These are phyloP conservation scores for Diachrysia chrysitis DNA, from an alignment of 2,888 invertebrate species.

Conservation along the genomic window DNA sequence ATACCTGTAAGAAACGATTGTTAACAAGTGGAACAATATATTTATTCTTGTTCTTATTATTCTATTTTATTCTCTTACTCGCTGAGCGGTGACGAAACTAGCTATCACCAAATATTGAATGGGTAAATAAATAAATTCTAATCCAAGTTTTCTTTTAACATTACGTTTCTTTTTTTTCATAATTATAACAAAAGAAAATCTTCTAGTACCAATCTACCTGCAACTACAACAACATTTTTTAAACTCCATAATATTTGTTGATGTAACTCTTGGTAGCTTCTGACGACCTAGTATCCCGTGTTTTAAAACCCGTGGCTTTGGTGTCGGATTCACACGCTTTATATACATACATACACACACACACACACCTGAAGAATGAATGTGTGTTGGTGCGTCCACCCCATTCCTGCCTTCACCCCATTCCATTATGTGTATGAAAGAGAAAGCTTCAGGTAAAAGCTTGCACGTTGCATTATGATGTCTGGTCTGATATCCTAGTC, in stretches of 20 bases:
- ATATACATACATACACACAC: neutral
- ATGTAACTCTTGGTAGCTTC: neutral
- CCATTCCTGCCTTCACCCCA: neutral
- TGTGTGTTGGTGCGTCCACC: neutral
- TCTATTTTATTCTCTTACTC: too few species aligned
- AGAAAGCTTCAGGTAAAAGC: neutral
- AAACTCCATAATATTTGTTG: neutral
- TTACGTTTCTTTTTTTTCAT: too few species aligned
- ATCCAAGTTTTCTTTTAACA: too few species aligned
- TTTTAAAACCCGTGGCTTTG: constrained; percentile 6
- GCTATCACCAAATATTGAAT: too few species aligned
- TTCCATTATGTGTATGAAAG: neutral
- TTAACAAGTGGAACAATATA: too few species aligned
- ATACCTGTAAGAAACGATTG: too few species aligned
- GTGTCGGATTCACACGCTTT: neutral
- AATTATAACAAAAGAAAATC: too few species aligned
- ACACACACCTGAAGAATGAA: neutral
- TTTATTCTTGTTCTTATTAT: too few species aligned
- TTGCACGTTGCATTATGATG: neutral
- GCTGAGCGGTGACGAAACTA: too few species aligned
- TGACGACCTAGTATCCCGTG: constrained; percentile 1
- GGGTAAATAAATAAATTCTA: too few species aligned
- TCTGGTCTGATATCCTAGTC: neutral
- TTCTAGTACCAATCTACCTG: too few species aligned
- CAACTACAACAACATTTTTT: too few species aligned